phyloP scores from a whole-genome alignment of 2,113 vertebrate species.

The Bungarus multicinctus region DNA sequence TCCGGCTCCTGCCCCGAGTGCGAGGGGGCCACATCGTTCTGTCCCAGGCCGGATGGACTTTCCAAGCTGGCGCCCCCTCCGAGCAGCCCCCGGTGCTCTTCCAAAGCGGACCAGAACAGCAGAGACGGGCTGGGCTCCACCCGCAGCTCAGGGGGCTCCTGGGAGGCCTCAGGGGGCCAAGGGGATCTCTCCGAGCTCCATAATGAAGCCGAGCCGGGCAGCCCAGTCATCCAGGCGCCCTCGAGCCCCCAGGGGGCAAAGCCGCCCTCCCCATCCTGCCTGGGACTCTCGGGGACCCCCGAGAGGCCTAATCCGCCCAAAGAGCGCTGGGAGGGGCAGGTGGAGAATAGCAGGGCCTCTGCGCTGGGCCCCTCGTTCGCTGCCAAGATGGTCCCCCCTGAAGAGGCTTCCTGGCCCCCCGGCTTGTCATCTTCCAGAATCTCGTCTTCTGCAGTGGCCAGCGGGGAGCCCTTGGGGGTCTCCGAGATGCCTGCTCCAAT shows the following conservation, averaged over 20 bases:
- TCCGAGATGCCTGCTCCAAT: rapidly evolving
- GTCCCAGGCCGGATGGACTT: rapidly evolving
- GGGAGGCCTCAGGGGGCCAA: neutral
- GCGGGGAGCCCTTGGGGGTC: rapidly evolving
- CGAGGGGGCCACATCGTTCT: neutral
- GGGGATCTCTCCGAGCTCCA: neutral
- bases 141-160: neutral
- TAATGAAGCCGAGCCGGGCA: neutral
- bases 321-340: slow-evolving; percentile 54
- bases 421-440: neutral
- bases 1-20: rapidly evolving
- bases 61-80: neutral
- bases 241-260: neutral
- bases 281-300: slow-evolving; percentile 23
- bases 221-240: neutral
- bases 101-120: slow-evolving; percentile 52
- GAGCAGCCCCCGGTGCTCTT: neutral
- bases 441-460: rapidly evolving
- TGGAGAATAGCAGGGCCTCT: slow-evolving; percentile 65
- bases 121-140: neutral
- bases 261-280: neutral
- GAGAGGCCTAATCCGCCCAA: slow-evolving; percentile 32
- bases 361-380: slow-evolving; percentile 25
- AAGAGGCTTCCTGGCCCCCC: neutral
- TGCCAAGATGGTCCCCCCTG: slow-evolving; percentile 29